A percentile compares a stretch with the other conserved stretches of the same genome.
These are phyloP conservation scores for Rhea pennata DNA, from an alignment of 2,113 vertebrate genomes.

Conservation along the genomic window DNA sequence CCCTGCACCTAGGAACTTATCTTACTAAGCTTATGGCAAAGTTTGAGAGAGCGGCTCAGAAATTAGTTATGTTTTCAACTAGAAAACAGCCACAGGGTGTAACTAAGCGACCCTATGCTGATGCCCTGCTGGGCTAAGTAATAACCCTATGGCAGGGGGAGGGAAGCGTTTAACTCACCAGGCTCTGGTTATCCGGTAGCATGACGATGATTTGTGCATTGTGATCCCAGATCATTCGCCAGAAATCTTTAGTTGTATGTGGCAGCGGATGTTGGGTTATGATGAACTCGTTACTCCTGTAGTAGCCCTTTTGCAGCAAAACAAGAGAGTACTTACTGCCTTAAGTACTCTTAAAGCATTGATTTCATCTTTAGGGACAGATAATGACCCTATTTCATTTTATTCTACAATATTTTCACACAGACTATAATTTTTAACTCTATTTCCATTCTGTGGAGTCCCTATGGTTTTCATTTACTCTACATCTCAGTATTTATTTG, in stretches of 20 bases:
- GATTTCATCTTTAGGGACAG: constrained; percentile 28
- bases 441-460: constrained; percentile 31
- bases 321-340: constrained; percentile 25
- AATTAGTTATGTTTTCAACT: not conserved
- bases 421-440: constrained; percentile 32
- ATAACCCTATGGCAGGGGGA: not conserved
- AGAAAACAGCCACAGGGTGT: not conserved
- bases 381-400: constrained; percentile 22
- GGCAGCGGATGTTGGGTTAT: constrained; percentile 96
- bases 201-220: constrained; percentile 96
- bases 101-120: not conserved
- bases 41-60: not conserved
- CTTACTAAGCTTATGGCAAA: not conserved
- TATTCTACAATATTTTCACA: constrained; percentile 39
- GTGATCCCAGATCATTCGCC: constrained; percentile 98
- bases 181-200: constrained; percentile 92
- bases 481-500: constrained; percentile 63
- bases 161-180: constrained; percentile 78
- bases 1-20: fast-evolving
- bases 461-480: constrained; percentile 64
- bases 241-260: constrained; percentile 96
- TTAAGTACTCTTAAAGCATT: constrained; percentile 4
- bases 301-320: constrained; percentile 86
- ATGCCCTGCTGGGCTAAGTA: not conserved
- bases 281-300: constrained; percentile 94